Conservation (phyloP, 2,797 vertebrate species). For the Eptatretus atami region DNA sequence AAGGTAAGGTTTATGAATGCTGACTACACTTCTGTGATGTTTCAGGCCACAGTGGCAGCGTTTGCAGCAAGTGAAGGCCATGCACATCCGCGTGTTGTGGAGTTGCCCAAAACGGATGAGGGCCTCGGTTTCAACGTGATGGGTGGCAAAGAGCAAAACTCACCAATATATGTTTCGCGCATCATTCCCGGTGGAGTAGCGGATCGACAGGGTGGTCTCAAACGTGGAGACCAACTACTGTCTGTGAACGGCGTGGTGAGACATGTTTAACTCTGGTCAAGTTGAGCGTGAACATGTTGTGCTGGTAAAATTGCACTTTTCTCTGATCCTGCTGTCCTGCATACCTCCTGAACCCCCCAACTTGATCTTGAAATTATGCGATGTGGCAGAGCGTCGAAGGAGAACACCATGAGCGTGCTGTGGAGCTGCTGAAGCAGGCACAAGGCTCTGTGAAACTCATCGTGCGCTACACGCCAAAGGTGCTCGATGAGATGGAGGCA, state of each 20-base stretch:
- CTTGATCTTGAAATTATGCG: no score
- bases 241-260: constrained; percentile 70
- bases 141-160: constrained; percentile 75
- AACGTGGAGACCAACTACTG: constrained; percentile 55
- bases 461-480: constrained; percentile 52
- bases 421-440: constrained; percentile 56
- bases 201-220: constrained; percentile 55
- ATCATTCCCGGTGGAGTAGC: constrained; percentile 60
- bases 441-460: constrained; percentile 57
- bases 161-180: constrained; percentile 62
- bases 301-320: no score
- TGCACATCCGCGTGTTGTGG: constrained; percentile 51
- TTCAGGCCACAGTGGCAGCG: constrained; percentile 49
- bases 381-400: constrained; percentile 46
- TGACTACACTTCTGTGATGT: no score
- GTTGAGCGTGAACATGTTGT: no score
- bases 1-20: no score
- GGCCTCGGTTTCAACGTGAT: constrained; percentile 72
- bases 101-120: constrained; percentile 63
- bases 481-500: constrained; percentile 78
- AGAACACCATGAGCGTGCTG: constrained; percentile 58
- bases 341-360: no score
- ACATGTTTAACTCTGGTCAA: constrained; percentile 2
- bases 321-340: no score
- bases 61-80: constrained; percentile 66